A percentile compares a stretch with the other conserved stretches of the same genome.
Conservation (phyloP, 2,113 vertebrate species). For the Electrona antarctica region DNA sequence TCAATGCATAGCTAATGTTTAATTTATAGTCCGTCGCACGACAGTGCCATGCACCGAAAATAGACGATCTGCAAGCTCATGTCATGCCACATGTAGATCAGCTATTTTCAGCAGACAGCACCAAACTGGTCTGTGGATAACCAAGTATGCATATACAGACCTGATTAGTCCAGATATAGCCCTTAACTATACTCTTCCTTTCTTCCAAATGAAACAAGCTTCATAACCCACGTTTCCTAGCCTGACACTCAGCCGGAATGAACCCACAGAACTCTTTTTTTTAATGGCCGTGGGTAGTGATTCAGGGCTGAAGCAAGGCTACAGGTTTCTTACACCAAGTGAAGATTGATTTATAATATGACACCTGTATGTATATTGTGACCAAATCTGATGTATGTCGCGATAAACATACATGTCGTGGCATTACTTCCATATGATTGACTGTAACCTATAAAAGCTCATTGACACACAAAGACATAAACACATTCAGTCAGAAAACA, state of each 20-base stretch:
- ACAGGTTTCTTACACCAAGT: neutral
- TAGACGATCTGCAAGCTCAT: neutral
- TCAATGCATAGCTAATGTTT: neutral
- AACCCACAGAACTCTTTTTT: no score
- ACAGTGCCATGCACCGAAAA: neutral
- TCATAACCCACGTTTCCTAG: neutral
- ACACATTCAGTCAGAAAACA: neutral
- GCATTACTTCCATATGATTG: no score
- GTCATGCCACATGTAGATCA: neutral
- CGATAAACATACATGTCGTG: no score
- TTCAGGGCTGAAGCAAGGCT: no score
- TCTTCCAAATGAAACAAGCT: constrained; percentile 20
- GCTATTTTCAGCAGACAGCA: neutral
- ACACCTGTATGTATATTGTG: neutral
- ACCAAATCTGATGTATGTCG: neutral
- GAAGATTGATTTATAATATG: neutral
- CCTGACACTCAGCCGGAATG: neutral
- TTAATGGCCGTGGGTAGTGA: no score
- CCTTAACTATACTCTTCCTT: constrained; percentile 30
- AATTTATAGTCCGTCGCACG: no score
- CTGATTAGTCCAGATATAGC: constrained; percentile 27
- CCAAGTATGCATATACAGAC: constrained; percentile 24
- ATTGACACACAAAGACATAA: neutral
- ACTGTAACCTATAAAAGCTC: no score
- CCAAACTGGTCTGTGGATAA: constrained; percentile 34